A percentile compares a stretch with the other conserved stretches of the same genome.
phyloP scores from a whole-genome alignment of 2,888 invertebrate species.

The Choreutis nemorana region DNA sequence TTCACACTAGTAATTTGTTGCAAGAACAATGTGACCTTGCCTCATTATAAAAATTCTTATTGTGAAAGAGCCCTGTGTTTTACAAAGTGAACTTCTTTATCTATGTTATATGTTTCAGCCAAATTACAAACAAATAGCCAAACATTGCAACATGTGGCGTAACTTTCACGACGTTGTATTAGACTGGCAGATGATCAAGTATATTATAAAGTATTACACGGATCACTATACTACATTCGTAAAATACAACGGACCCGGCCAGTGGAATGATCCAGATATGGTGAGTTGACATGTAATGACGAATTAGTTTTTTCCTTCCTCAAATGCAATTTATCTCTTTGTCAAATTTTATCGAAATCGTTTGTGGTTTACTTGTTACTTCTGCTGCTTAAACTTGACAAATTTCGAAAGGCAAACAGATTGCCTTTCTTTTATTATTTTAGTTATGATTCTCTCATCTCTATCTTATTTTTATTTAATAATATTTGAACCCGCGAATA shows the following conservation, averaged over 20 bases:
- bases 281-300: conserved; percentile 32
- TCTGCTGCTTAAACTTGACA: too few species aligned
- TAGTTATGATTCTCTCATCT: too few species aligned
- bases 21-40: too few species aligned
- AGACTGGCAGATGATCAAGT: conserved; percentile 58
- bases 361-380: too few species aligned
- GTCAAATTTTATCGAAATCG: too few species aligned
- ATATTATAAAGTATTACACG: conserved; percentile 64
- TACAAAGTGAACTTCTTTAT: neutral
- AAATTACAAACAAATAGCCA: conserved; percentile 50
- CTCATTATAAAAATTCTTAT: too few species aligned
- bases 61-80: conserved; percentile 4
- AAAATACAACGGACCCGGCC: conserved; percentile 68
- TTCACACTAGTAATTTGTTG: too few species aligned
- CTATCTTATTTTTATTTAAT: neutral
- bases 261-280: conserved; percentile 81
- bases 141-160: conserved; percentile 73
- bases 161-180: conserved; percentile 72
- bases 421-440: too few species aligned
- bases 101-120: conserved; percentile 44
- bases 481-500: too few species aligned
- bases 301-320: too few species aligned
- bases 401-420: too few species aligned
- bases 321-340: too few species aligned
- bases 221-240: conserved; percentile 45